These are phyloP conservation scores for Sarcophaga subvicina DNA, from an alignment of 2,888 invertebrate species.

Conservation along the genomic window DNA sequence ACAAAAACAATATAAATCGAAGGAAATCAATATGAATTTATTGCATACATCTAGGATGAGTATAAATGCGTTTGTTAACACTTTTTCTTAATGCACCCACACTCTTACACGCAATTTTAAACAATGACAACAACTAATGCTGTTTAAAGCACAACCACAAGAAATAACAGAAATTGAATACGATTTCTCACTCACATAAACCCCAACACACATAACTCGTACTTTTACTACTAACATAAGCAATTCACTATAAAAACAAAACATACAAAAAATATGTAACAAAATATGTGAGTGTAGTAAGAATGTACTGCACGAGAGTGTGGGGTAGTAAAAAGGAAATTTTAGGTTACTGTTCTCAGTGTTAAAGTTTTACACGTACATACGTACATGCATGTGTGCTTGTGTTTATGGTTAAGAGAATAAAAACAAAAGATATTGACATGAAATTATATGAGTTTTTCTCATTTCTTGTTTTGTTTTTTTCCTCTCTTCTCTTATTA, in stretches of 20 bases:
- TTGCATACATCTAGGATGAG: constrained; percentile 62
- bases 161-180: constrained; percentile 31
- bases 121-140: not conserved
- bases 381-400: not conserved
- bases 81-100: constrained; percentile 25
- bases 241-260: not conserved
- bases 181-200: not conserved
- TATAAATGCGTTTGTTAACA: constrained; percentile 38
- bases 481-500: not conserved
- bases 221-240: not conserved
- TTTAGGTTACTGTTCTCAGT: not conserved
- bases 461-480: not conserved
- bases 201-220: no score
- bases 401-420: not conserved
- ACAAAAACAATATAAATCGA: not conserved
- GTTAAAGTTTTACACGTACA: not conserved
- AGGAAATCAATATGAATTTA: constrained; percentile 67
- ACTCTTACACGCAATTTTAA: not conserved
- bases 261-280: not conserved
- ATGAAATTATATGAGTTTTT: constrained; percentile 44
- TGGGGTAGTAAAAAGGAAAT: not conserved
- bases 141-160: not conserved
- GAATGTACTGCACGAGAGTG: not conserved
- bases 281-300: no score
- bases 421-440: constrained; percentile 36